Conservation (phyloP, 2,888 invertebrate genomes). For the Eristalis arbustorum region DNA sequence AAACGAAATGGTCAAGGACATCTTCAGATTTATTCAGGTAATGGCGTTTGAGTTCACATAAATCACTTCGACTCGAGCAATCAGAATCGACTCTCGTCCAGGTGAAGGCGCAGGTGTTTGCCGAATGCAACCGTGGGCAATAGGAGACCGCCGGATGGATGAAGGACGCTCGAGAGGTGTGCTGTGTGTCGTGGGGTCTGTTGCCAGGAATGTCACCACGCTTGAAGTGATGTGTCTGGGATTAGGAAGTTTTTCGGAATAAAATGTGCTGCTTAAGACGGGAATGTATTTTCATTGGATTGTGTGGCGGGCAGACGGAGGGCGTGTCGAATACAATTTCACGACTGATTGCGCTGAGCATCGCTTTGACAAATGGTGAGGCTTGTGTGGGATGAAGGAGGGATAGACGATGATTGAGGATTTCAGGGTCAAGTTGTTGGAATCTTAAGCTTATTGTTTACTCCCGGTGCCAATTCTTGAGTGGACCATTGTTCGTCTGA, state of each 20-base stretch:
- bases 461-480: too few species aligned
- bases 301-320: neutral
- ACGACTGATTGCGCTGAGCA: neutral
- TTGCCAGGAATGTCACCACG: neutral
- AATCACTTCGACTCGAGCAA: neutral
- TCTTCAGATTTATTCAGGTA: slow-evolving; percentile 43
- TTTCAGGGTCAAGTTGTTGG: too few species aligned
- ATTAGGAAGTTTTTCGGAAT: neutral
- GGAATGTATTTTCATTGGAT: neutral
- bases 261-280: neutral
- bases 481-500: too few species aligned
- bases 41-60: neutral
- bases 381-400: too few species aligned
- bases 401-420: too few species aligned
- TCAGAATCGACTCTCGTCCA: neutral
- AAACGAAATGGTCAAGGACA: slow-evolving; percentile 25
- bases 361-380: neutral
- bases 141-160: neutral
- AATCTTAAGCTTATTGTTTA: too few species aligned
- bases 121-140: slow-evolving; percentile 18
- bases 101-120: slow-evolving; percentile 31
- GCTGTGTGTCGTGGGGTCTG: too few species aligned
- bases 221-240: neutral
- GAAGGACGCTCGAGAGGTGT: neutral
- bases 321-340: neutral